These are phyloP conservation scores for Paragorgia papillata DNA, from an alignment of 92 coral and sea anemone species.

Conservation along the genomic window DNA sequence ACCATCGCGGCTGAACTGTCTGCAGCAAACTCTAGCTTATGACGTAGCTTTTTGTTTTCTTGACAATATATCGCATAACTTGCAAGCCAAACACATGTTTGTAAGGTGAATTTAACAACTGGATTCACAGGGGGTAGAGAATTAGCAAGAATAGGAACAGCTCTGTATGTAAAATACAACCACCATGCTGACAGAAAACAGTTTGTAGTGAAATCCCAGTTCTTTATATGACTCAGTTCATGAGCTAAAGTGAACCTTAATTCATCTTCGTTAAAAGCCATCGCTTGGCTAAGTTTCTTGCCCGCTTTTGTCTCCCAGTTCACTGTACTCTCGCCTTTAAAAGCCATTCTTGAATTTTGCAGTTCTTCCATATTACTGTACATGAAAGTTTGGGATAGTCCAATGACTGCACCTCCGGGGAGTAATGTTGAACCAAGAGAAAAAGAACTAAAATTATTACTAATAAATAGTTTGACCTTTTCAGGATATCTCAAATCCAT, in stretches of 20 bases:
- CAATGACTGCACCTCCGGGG: slow-evolving; percentile 91
- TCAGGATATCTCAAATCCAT: slow-evolving; percentile 56
- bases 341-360: slow-evolving; percentile 62
- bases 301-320: slow-evolving; percentile 76
- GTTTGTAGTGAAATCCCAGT: slow-evolving; percentile 62
- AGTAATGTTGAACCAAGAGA: slow-evolving; percentile 95
- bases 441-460: slow-evolving; percentile 72
- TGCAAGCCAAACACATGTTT: slow-evolving; percentile 47
- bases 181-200: slow-evolving; percentile 74
- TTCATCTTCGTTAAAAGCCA: slow-evolving; percentile 74
- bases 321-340: slow-evolving; percentile 58
- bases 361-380: slow-evolving; percentile 76
- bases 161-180: slow-evolving; percentile 79
- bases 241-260: slow-evolving; percentile 87
- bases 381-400: slow-evolving; percentile 77
- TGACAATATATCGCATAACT: slow-evolving; percentile 68
- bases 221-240: slow-evolving; percentile 77
- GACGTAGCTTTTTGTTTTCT: slow-evolving; percentile 53
- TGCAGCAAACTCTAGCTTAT: slow-evolving; percentile 78
- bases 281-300: slow-evolving; percentile 64
- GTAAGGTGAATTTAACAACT: slow-evolving; percentile 53
- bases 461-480: slow-evolving; percentile 77
- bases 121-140: slow-evolving; percentile 56
- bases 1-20: slow-evolving; percentile 74
- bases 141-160: slow-evolving; percentile 62